A percentile compares a stretch with the other conserved stretches of the same genome.
Conservation (phyloP, 2,113 vertebrate species). For the Albula glossodonta region DNA sequence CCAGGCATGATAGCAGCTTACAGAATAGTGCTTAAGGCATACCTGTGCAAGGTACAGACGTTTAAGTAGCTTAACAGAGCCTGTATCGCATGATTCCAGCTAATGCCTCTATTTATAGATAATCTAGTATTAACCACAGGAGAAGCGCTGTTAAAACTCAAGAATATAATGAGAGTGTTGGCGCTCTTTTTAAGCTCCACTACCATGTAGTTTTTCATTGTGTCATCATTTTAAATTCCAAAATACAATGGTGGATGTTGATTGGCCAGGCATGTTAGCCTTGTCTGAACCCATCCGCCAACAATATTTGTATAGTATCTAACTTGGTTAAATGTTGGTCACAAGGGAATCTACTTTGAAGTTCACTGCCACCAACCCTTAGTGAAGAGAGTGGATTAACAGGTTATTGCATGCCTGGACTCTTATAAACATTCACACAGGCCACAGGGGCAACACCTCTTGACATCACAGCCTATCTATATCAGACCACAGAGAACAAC, state of each 20-base stretch:
- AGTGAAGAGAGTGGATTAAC: background rate
- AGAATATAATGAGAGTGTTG: slow-evolving; percentile 17
- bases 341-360: background rate
- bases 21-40: slow-evolving; percentile 38
- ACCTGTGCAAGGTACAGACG: slow-evolving; percentile 39
- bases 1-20: slow-evolving; percentile 17
- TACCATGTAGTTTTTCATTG: background rate
- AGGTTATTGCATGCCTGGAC: background rate
- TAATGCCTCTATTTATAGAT: slow-evolving; percentile 73
- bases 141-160: slow-evolving; percentile 46
- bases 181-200: background rate
- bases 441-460: background rate
- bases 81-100: slow-evolving; percentile 57
- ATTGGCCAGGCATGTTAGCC: background rate
- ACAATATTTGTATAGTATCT: background rate
- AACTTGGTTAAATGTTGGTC: background rate
- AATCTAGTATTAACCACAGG: slow-evolving; percentile 65
- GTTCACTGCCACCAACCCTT: background rate
- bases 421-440: background rate
- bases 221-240: background rate
- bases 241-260: background rate
- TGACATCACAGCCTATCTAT: background rate
- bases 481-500: background rate
- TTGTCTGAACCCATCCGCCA: background rate
- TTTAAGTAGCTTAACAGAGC: slow-evolving; percentile 59